Conservation (phyloP, 1,140 invertebrate species). For the Chrysoperla carnea region DNA sequence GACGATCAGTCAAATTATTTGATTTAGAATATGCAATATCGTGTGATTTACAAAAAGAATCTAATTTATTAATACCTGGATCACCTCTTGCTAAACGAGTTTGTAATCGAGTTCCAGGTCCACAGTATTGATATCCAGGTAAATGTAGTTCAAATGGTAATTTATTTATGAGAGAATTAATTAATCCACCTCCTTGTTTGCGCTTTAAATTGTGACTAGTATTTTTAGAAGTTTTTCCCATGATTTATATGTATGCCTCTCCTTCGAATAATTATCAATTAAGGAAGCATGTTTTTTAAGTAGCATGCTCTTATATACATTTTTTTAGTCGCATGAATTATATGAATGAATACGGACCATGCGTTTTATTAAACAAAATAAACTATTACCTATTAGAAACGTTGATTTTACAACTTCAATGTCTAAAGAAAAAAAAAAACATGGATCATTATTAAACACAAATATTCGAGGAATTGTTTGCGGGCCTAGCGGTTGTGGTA, state of each 20-base stretch:
- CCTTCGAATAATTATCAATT: too few species aligned
- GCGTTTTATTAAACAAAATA: conserved; percentile 3
- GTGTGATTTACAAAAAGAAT: conserved; percentile 22
- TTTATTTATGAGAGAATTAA: conserved; percentile 21
- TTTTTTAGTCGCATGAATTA: too few species aligned
- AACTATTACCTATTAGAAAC: conserved; percentile 2
- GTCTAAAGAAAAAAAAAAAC: conserved; percentile 6
- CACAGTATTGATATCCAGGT: conserved; percentile 24
- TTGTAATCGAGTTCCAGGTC: conserved; percentile 23
- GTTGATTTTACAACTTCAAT: conserved; percentile 3
- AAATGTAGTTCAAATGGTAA: conserved; percentile 24
- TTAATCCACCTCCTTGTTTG: conserved; percentile 8
- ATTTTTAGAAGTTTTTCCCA: too few species aligned
- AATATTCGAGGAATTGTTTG: conserved; percentile 9
- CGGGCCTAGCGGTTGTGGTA: conserved; percentile 11
- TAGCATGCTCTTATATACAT: too few species aligned
- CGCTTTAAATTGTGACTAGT: too few species aligned
- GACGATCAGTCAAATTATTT: conserved; percentile 14
- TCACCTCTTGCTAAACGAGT: conserved; percentile 20
- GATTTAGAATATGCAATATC: conserved; percentile 19
- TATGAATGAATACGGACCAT: too few species aligned
- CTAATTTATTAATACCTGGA: conserved; percentile 22
- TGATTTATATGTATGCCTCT: too few species aligned
- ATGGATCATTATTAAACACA: conserved; percentile 7
- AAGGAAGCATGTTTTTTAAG: too few species aligned